Evolutionary conservation across 2,797 vertebrate species (phyloP).

Genomic region (Anguilla marmorata): DNA sequence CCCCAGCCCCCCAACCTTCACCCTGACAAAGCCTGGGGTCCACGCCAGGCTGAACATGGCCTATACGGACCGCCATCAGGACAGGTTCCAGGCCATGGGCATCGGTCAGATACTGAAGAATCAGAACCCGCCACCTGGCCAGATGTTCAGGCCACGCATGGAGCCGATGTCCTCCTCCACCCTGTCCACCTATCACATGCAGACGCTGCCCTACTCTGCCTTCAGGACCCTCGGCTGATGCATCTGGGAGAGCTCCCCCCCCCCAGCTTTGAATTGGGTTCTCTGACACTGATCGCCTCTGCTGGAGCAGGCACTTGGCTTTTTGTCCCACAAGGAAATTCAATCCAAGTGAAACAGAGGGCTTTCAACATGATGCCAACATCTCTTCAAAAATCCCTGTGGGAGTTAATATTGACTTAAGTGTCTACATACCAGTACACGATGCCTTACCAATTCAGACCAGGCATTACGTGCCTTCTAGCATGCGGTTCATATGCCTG

Average conservation of each 20-base stretch:
- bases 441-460: background rate
- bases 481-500: background rate
- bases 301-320: background rate
- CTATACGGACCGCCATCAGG: conserved; percentile 65
- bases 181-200: conserved; percentile 75
- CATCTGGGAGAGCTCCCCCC: conserved; percentile 31
- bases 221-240: conserved; percentile 76
- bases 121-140: conserved; percentile 74
- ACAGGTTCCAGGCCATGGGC: conserved; percentile 91
- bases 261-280: background rate
- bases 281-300: background rate
- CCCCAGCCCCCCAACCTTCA: conserved; percentile 60
- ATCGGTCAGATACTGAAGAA: conserved; percentile 90
- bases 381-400: conserved; percentile 24
- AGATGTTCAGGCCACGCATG: conserved; percentile 73
- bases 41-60: background rate
- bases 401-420: conserved; percentile 49
- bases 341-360: conserved; percentile 25
- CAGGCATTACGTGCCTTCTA: background rate
- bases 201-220: conserved; percentile 72
- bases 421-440: background rate
- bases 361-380: conserved; percentile 24
- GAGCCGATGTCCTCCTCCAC: conserved; percentile 74
- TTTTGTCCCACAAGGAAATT: conserved; percentile 22
- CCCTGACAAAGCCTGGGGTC: background rate